Conservation (phyloP, 1,140 invertebrate species). For the Antheraea pernyi region DNA sequence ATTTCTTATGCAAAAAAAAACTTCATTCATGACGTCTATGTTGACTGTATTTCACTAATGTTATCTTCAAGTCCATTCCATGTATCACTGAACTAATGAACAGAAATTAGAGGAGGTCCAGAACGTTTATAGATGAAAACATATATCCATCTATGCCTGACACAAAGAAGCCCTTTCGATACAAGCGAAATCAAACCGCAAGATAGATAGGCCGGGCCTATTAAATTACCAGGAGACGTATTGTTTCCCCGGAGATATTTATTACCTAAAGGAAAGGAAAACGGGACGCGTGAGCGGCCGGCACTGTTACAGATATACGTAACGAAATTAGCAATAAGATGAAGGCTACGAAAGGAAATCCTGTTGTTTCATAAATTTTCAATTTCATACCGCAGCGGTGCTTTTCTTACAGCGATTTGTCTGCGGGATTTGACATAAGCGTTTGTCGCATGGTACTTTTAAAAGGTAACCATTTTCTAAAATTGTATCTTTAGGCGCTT, state of each 20-base stretch:
- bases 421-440: slow-evolving; percentile 3
- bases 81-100: too few relatives aligned
- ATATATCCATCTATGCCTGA: neutral
- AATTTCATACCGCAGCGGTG: slow-evolving; percentile 37
- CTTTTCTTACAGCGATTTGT: slow-evolving; percentile 14
- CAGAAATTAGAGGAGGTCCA: neutral
- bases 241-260: slow-evolving; percentile 1
- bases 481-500: too few relatives aligned
- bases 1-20: too few relatives aligned
- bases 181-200: neutral
- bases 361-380: slow-evolving; percentile 47
- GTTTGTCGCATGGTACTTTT: neutral
- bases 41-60: too few relatives aligned
- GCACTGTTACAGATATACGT: neutral
- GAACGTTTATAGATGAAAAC: neutral
- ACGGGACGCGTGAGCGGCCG: neutral
- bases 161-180: neutral
- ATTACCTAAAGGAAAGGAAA: slow-evolving; percentile 4
- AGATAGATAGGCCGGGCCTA: neutral
- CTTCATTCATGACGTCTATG: too few relatives aligned
- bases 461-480: too few relatives aligned
- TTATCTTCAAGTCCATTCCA: too few relatives aligned
- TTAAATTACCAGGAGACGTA: neutral
- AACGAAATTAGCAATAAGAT: slow-evolving; percentile 13
- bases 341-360: slow-evolving; percentile 31